phyloP scores from a whole-genome alignment of 2,797 vertebrate genomes.

The Phoxinus dragarum region DNA sequence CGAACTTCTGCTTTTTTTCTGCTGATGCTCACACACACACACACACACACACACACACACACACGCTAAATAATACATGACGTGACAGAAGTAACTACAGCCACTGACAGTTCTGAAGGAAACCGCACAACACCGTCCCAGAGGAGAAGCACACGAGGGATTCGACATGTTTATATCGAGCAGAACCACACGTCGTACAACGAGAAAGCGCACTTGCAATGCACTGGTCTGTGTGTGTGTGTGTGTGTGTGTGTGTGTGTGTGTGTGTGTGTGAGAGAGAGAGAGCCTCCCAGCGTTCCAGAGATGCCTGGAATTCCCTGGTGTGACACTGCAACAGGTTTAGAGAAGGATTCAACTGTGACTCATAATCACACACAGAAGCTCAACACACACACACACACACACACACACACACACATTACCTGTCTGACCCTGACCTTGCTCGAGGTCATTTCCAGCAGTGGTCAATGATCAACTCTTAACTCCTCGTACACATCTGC shows the following conservation, averaged over 20 bases:
- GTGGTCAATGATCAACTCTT: conserved; percentile 15
- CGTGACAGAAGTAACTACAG: conserved; percentile 1
- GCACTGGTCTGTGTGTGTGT: background rate
- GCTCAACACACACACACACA: background rate
- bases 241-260: background rate
- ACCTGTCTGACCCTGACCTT: background rate
- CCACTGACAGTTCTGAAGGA: background rate
- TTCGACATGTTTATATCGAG: background rate
- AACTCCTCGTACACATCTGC: background rate
- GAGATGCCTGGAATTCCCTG: conserved; percentile 63
- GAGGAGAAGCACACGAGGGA: background rate
- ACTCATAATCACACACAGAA: conserved; percentile 51
- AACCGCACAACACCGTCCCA: background rate
- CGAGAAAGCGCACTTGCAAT: background rate
- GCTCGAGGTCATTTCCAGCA: background rate
- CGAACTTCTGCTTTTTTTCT: conserved; percentile 49
- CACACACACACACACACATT: background rate
- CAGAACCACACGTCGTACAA: background rate
- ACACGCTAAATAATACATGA: background rate
- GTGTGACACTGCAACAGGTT: conserved; percentile 52
- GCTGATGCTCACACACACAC: conserved; percentile 4
- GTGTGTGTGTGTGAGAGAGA: background rate
- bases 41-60: background rate
- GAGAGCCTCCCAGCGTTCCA: conserved; percentile 24
- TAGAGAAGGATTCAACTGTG: conserved; percentile 58